Conservation (phyloP, 2,888 invertebrate genomes). For the Euplagia quadripunctaria region DNA sequence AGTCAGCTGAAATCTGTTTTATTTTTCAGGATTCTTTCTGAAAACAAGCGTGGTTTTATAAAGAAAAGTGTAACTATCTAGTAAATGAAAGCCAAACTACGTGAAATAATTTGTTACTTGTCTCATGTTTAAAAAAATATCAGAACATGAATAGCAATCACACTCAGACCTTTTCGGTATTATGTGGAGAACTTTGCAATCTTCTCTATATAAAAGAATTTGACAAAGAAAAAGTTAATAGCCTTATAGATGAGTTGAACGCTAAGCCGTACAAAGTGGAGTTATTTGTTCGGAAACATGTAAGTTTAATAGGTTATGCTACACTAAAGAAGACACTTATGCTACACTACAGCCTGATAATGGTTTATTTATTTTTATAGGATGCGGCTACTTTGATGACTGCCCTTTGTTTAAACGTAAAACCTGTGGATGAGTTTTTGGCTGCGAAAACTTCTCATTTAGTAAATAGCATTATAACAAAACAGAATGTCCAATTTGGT, state of each 20-base stretch:
- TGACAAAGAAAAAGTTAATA: constrained; percentile 82
- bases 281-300: constrained; percentile 79
- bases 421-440: constrained; percentile 83
- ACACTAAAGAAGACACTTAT: too few relatives aligned
- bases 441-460: constrained; percentile 88
- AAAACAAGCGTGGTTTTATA: not conserved
- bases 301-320: constrained; percentile 55
- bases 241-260: constrained; percentile 88
- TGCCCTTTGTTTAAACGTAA: constrained; percentile 71
- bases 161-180: constrained; percentile 66
- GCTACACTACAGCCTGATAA: not conserved
- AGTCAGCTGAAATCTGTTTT: not conserved
- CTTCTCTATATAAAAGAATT: constrained; percentile 74
- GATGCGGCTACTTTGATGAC: constrained; percentile 72
- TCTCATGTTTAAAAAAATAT: not conserved
- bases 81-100: not conserved
- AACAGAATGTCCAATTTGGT: constrained; percentile 83
- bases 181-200: constrained; percentile 76
- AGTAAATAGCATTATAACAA: constrained; percentile 84
- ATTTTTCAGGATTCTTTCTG: not conserved
- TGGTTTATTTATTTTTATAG: constrained; percentile 58
- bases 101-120: not conserved
- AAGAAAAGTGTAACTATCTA: not conserved
- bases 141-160: constrained; percentile 59
- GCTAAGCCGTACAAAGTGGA: constrained; percentile 87